These are phyloP conservation scores for Lepisosteus osseus DNA, from an alignment of 2,113 vertebrate genomes.

Conservation along the genomic window DNA sequence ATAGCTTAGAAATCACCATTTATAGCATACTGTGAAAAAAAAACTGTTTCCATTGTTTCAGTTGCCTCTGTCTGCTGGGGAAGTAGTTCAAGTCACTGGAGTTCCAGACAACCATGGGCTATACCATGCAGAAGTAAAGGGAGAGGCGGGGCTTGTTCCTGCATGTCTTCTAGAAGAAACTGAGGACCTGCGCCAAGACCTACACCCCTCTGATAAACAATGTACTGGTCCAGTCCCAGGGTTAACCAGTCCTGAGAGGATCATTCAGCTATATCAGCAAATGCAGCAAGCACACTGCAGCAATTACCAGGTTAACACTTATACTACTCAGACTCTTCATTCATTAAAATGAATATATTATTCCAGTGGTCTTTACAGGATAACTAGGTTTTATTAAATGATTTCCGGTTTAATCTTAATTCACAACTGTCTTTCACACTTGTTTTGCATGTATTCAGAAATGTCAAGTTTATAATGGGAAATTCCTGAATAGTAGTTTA, in stretches of 20 bases:
- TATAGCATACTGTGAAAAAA: too few relatives aligned
- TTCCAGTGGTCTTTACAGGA: too few relatives aligned
- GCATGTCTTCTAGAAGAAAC: not conserved
- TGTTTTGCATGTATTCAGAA: too few relatives aligned
- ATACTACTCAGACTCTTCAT: not conserved
- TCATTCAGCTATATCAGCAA: conserved; percentile 55
- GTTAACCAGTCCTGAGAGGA: conserved; percentile 55
- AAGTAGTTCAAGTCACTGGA: conserved; percentile 7
- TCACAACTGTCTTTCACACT: too few relatives aligned
- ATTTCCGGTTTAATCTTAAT: too few relatives aligned
- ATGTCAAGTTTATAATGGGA: too few relatives aligned
- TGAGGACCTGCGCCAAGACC: not conserved
- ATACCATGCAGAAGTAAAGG: not conserved
- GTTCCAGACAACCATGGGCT: conserved; percentile 9
- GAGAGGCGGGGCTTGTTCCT: conserved; percentile 24
- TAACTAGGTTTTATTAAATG: too few relatives aligned
- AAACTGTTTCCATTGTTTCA: conserved; percentile 18
- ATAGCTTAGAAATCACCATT: too few relatives aligned
- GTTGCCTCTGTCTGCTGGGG: conserved; percentile 29
- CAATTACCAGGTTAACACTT: conserved; percentile 49
- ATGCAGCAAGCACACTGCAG: conserved; percentile 47
- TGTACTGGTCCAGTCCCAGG: not conserved
- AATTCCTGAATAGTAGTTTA: too few relatives aligned
- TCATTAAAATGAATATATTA: too few relatives aligned
- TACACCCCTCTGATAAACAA: fast-evolving